phyloP scores from a whole-genome alignment of 2,113 vertebrate genomes.

The Todiramphus saurophagus region DNA sequence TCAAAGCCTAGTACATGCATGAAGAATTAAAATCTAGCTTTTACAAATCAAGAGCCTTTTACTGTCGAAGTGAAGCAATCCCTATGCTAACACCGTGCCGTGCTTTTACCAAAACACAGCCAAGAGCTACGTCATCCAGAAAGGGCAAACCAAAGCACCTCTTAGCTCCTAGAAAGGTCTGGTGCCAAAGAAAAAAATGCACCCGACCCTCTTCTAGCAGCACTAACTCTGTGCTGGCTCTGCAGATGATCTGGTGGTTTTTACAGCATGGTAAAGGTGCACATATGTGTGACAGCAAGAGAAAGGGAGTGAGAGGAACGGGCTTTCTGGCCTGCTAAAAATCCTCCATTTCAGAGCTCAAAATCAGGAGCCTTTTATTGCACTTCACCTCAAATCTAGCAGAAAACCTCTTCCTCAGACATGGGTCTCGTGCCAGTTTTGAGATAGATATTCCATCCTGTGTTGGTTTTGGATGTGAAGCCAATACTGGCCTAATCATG shows the following conservation, averaged over 20 bases:
- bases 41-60: not conserved
- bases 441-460: not conserved
- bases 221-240: not conserved
- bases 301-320: rapidly evolving
- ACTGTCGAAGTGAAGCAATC: not conserved
- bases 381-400: not conserved
- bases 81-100: rapidly evolving
- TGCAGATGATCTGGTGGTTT: not conserved
- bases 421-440: not conserved
- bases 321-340: not conserved
- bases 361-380: not conserved
- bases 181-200: not conserved
- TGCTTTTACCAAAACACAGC: not conserved
- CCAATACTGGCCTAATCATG: not conserved
- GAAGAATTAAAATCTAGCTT: not conserved
- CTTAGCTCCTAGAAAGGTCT: not conserved
- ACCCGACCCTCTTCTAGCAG: not conserved
- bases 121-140: not conserved
- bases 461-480: slow-evolving; percentile 7
- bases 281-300: not conserved
- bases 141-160: not conserved
- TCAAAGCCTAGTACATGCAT: not conserved
- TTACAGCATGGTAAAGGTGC: not conserved
- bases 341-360: not conserved
- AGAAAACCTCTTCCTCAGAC: not conserved